Evolutionary conservation across 2,888 invertebrate genomes (phyloP).

Genomic region (Synergus umbraculus): DNA sequence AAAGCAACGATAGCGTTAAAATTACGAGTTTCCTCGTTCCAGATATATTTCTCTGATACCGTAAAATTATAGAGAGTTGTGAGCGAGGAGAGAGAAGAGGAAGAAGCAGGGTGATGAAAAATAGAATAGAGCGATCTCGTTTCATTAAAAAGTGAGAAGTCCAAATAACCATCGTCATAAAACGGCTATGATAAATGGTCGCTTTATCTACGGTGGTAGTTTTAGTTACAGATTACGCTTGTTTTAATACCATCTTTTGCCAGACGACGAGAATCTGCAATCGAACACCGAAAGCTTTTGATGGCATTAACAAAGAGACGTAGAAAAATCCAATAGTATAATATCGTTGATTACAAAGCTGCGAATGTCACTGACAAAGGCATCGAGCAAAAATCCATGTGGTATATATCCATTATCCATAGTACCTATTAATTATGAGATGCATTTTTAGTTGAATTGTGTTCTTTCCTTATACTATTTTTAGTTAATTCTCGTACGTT

Average conservation of each 20-base stretch:
- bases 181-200: constrained; percentile 7
- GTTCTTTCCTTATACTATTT: background rate
- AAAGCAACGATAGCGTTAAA: constrained; percentile 9
- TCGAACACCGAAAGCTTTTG: background rate
- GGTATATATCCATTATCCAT: background rate
- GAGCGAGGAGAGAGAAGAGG: background rate
- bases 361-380: too few species aligned
- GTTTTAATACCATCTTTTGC: background rate
- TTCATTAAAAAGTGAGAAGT: constrained; percentile 10
- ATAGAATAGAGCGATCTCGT: constrained; percentile 2
- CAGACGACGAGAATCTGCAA: background rate
- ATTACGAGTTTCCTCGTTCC: background rate
- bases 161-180: constrained; percentile 17
- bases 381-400: too few species aligned
- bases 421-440: background rate
- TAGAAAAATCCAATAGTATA: background rate
- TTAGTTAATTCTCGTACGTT: background rate
- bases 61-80: constrained; percentile 11
- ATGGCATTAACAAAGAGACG: background rate
- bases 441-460: background rate
- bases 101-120: background rate
- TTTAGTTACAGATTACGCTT: background rate
- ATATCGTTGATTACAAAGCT: background rate
- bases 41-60: constrained; percentile 7
- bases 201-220: background rate